Percentiles rank a stretch among this genome's conserved stretches.
These are phyloP conservation scores for Platysternon megacephalum DNA, from an alignment of 2,113 vertebrate species.

Conservation along the genomic window DNA sequence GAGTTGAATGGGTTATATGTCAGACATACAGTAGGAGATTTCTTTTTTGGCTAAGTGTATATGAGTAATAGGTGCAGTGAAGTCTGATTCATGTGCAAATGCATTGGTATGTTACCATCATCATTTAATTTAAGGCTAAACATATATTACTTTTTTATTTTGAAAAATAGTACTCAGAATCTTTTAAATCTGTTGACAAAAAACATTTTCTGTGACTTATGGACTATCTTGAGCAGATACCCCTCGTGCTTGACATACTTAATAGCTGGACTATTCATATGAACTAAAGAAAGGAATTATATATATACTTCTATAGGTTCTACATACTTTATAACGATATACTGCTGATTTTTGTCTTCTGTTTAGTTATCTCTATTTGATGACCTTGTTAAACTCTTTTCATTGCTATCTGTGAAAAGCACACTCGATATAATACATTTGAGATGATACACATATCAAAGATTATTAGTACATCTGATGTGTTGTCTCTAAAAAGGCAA, in stretches of 20 bases:
- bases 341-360: background rate
- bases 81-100: background rate
- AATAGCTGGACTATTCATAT: background rate
- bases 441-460: background rate
- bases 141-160: background rate
- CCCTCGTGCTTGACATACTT: background rate
- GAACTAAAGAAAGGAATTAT: background rate
- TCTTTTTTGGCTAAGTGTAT: background rate
- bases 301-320: background rate
- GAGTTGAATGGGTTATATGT: background rate
- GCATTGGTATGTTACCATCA: background rate
- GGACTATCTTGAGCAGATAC: background rate
- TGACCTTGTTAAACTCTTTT: background rate
- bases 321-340: background rate
- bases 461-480: background rate
- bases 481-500: background rate
- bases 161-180: background rate
- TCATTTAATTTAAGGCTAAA: background rate
- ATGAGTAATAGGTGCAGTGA: background rate
- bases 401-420: background rate
- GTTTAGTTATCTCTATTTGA: background rate
- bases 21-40: background rate
- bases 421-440: background rate
- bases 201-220: rapidly evolving
- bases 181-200: background rate